These are phyloP conservation scores for Beris morrisii DNA, from an alignment of 2,888 invertebrate genomes.

Conservation along the genomic window DNA sequence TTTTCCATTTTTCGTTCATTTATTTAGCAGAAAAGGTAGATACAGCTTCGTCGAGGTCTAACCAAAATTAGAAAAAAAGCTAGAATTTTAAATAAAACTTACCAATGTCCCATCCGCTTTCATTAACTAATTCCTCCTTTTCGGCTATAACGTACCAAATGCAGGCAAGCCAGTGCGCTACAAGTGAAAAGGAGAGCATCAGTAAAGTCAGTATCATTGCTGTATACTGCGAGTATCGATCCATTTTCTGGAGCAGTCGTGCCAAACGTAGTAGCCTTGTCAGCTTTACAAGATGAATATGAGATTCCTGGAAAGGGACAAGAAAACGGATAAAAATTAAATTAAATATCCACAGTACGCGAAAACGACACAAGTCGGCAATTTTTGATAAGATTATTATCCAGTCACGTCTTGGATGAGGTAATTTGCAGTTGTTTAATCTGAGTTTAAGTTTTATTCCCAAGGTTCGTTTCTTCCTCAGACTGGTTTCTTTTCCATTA, in stretches of 20 bases:
- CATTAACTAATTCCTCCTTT: conserved; percentile 72
- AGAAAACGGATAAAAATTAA: conserved; percentile 6
- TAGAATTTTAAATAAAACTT: conserved; percentile 49
- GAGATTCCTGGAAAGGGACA: conserved; percentile 64
- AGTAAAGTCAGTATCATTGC: conserved; percentile 90
- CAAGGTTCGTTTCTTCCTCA: no score
- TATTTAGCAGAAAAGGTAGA: no score
- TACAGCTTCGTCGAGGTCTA: no score
- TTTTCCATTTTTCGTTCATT: no score
- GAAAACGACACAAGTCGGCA: neutral
- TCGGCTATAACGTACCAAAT: conserved; percentile 96
- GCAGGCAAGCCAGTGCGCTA: conserved; percentile 96
- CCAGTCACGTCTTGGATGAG: no score
- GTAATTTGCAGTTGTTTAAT: no score
- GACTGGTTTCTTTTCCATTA: no score
- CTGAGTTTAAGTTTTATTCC: no score
- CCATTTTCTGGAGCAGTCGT: conserved; percentile 91
- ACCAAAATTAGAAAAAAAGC: conserved; percentile 5
- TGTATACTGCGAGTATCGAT: conserved; percentile 94
- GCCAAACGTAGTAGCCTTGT: conserved; percentile 87
- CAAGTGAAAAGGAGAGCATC: conserved; percentile 91
- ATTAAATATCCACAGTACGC: neutral
- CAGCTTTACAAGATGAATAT: conserved; percentile 90
- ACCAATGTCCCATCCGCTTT: conserved; percentile 80
- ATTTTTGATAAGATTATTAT: no score